Conservation (phyloP, 2,113 vertebrate species). For the Amphiprion percula region DNA sequence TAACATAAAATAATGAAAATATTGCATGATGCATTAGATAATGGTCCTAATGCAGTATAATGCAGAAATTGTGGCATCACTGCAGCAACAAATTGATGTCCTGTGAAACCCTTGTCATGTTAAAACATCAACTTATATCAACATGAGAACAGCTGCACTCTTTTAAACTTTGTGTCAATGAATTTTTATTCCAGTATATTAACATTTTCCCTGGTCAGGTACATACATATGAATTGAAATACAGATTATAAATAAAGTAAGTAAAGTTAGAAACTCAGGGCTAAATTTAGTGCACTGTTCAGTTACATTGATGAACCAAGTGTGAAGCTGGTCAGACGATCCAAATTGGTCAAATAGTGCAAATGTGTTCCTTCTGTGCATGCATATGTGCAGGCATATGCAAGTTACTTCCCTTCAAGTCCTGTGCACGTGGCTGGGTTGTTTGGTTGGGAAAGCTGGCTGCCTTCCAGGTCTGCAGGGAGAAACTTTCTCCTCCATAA, state of each 20-base stretch:
- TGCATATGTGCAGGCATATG: conserved; percentile 31
- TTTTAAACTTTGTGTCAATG: not conserved
- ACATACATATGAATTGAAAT: not conserved
- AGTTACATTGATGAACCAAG: not conserved
- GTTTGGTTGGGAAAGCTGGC: conserved; percentile 65
- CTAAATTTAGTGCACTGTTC: not conserved
- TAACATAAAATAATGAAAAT: not conserved
- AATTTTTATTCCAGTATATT: not conserved
- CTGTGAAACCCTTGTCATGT: too few relatives aligned
- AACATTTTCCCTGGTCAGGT: not conserved
- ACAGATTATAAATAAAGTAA: not conserved
- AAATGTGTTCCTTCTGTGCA: conserved; percentile 50
- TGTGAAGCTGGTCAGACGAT: not conserved
- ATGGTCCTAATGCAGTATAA: too few relatives aligned
- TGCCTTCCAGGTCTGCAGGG: conserved; percentile 53
- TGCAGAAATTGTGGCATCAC: not conserved
- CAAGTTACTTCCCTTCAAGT: conserved; percentile 42
- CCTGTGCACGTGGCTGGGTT: conserved; percentile 60
- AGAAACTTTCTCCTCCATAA: conserved; percentile 62
- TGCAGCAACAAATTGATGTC: not conserved
- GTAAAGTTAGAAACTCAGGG: not conserved
- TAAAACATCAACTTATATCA: too few relatives aligned
- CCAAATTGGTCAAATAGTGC: conserved; percentile 10
- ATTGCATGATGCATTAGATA: too few relatives aligned
- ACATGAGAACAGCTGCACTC: not conserved